A percentile compares a stretch with the other conserved stretches of the same genome.
Evolutionary conservation across 2,797 vertebrate genomes (phyloP).

Genomic region (Glyptemys insculpta): DNA sequence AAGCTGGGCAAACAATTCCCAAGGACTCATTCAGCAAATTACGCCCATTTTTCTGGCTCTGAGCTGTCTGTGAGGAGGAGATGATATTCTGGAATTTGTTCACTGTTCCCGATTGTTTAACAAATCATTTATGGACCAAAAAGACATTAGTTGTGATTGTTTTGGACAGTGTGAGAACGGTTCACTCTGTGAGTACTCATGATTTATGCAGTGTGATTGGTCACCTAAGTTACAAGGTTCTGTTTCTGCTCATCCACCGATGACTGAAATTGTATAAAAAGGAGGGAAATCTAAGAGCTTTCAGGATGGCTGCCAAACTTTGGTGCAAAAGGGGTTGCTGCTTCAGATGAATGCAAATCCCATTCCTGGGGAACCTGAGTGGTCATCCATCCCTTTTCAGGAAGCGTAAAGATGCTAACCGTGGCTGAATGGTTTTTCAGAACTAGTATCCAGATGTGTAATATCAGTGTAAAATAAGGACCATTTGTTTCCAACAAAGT

Average conservation of each 20-base stretch:
- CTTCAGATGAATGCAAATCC: accelerated
- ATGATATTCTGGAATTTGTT: background rate
- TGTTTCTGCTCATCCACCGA: background rate
- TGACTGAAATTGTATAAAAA: background rate
- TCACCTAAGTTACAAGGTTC: background rate
- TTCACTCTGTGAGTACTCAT: background rate
- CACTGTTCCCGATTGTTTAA: background rate
- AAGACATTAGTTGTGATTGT: accelerated
- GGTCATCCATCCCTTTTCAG: accelerated
- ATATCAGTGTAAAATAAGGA: background rate
- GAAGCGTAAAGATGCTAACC: accelerated
- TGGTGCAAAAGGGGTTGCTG: background rate
- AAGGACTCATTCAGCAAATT: background rate
- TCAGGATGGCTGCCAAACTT: background rate
- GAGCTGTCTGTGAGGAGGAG: background rate
- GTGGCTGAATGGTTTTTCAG: accelerated
- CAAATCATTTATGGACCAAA: accelerated
- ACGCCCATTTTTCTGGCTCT: accelerated
- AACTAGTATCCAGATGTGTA: background rate
- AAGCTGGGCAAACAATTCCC: background rate
- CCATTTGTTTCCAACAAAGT: background rate
- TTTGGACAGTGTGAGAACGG: background rate
- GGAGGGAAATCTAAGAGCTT: background rate
- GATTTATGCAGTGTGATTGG: background rate
- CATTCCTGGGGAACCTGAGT: background rate